Base-by-base conservation (phyloP, 2,888 invertebrate species). In the Opisthograptis luteolata region DNA sequence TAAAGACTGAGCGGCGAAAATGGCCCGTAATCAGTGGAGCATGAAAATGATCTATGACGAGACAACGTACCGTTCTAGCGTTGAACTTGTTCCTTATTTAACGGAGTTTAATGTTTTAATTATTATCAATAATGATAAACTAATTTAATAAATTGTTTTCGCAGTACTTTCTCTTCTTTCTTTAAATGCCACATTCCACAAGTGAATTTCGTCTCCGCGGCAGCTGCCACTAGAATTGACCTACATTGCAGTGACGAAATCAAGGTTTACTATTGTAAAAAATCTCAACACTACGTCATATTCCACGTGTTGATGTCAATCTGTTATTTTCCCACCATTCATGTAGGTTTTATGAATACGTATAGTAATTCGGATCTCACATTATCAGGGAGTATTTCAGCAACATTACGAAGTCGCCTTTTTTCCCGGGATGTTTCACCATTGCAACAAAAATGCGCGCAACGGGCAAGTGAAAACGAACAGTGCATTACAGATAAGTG, bases 1-100 rank as follows among this genome's bases (percentile, higher is more conserved):
- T 55, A 58, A 60, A 64, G 60, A 80, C 78, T 79, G 74, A 72
- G 60, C 60, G 59, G 57, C 60, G 64, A 72, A 72, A 73, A 66
- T 66, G 58, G 62, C 42, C 58, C 48, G 51, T 37, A 68, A 50
- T 65, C 77, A 71, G 49, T 71, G 69, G 64, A 72, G 75, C 77
- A 65, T 76, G 68, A 73, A 68, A 70, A 64, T 58, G 55, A 65
- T 73, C 66, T 71, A 62, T 69, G 66, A 68, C 58, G 62, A 60
- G 60, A 58, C 54, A 49, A 50, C 32, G 37, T 19, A 34, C 42
- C 32, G 37, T 19, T 30, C 42, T 47, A 48, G 50, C 57, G 52
- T 60, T 66, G 65, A 70, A 68, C 68, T 71, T 70, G 66, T 64
- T 73, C 66, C 60, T 37, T 43, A 48, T 24, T 36, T 30, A 20